phyloP scores from a whole-genome alignment of 1,140 invertebrate species.

The Dinoponera quadriceps region DNA sequence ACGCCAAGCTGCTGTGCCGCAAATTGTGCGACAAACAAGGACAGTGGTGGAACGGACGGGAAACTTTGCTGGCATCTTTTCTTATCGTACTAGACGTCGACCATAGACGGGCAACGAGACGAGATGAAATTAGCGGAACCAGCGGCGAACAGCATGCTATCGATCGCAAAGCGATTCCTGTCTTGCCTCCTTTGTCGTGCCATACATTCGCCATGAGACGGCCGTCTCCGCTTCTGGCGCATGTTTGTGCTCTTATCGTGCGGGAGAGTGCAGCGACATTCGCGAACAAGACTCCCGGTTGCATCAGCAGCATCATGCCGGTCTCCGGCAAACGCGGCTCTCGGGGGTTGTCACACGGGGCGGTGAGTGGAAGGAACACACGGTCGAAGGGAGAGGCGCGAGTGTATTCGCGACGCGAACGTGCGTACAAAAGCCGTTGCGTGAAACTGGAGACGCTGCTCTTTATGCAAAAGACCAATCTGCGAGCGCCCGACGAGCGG shows the following conservation, averaged over 20 bases:
- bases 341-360: background rate
- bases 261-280: constrained; percentile 59
- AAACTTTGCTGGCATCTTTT: constrained; percentile 15
- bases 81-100: constrained; percentile 33
- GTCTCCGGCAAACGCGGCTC: background rate
- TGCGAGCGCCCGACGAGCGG: constrained; percentile 17
- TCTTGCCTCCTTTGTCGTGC: constrained; percentile 48
- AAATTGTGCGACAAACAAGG: background rate
- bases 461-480: constrained; percentile 64
- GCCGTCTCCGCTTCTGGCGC: constrained; percentile 55
- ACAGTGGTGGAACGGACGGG: background rate
- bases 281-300: constrained; percentile 29
- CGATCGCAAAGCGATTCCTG: constrained; percentile 48
- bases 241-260: constrained; percentile 58
- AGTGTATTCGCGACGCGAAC: constrained; percentile 5
- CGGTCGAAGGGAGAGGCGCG: background rate
- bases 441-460: constrained; percentile 47
- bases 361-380: constrained; percentile 32
- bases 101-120: constrained; percentile 15
- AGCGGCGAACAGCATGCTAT: constrained; percentile 1
- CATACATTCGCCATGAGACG: constrained; percentile 49
- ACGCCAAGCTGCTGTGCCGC: background rate
- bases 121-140: constrained; percentile 51
- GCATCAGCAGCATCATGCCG: background rate
- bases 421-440: constrained; percentile 65